Base-by-base conservation (phyloP, 1,140 invertebrate species). In the Zaprionus africanus region DNA sequence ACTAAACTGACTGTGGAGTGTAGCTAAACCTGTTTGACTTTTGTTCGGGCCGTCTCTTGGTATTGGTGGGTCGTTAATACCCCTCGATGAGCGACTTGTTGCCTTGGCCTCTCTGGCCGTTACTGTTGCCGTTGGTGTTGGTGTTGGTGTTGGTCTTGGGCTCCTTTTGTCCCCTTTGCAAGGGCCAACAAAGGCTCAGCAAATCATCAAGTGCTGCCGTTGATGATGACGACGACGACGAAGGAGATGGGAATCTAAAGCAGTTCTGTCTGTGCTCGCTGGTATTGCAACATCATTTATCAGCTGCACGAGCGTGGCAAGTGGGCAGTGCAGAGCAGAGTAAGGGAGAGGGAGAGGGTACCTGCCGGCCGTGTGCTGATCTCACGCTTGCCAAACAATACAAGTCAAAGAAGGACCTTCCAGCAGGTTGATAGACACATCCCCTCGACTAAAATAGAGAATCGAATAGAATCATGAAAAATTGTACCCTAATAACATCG, bases 1-100 rank as follows among this genome's bases (percentile, higher is more conserved):
- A 53, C 56, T 58, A 28, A 54, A 57, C n/a, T 77, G 73, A 46
- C 62, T 81, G 74, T 53, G 31, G 31, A 79, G 79, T 79, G 76
- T 86, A 86, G 79, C 61, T 90, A 90, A 90, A 90, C 85, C 85
- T 90, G 85, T 90, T 90, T 90, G 85, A 90, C 85, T 90, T 82
- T 90, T 82, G 73, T 90, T 90, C 64, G 34, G 26, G n/a, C 19
- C 22, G 12, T 13, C 31, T 51, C 34, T 41, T 12, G 56, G 77
- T 65, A 54, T 79, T 71, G 54, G 36, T 74, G 74, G 61, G 28
- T 61, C 43, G 54, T 57, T 66, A 69, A 82, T 79, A 71, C 78
- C 69, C 78, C 67, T 67, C n/a, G 51, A 31, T 22, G 17, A 56
- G 49, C 49, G 65, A 79, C 66, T 81, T 86, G 79, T 78, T 82